A percentile compares a stretch with the other conserved stretches of the same genome.
Conservation (phyloP, 2,888 invertebrate genomes). For the Caradrina kadenii region DNA sequence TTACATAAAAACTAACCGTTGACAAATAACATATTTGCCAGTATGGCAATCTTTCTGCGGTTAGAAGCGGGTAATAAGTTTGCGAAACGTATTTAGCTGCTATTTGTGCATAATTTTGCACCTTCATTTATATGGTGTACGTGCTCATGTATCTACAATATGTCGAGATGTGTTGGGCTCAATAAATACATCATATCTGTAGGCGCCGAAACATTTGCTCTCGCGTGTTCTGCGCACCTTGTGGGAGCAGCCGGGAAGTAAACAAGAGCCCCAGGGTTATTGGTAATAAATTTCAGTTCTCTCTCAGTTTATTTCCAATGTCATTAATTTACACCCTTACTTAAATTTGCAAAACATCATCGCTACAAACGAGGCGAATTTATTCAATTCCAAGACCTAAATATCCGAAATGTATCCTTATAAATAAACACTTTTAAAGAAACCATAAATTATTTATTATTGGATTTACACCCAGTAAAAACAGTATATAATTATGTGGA, state of each 20-base stretch:
- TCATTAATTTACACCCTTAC: conserved; percentile 75
- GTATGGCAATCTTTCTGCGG: neutral
- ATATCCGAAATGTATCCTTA: conserved; percentile 6
- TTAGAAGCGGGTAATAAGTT: neutral
- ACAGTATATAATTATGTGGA: conserved; percentile 62
- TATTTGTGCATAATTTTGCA: conserved; percentile 2
- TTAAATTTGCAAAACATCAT: conserved; percentile 52
- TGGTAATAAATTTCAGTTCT: conserved; percentile 83
- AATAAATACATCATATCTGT: conserved; percentile 82
- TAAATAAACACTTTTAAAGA: conserved; percentile 31
- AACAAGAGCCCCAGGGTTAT: conserved; percentile 82
- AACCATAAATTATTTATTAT: conserved; percentile 61
- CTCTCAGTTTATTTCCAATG: conserved; percentile 74
- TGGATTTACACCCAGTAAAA: conserved; percentile 64
- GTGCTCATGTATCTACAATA: conserved; percentile 28
- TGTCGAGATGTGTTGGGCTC: conserved; percentile 46
- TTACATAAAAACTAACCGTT: neutral
- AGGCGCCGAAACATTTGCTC: conserved; percentile 78
- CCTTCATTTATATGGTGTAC: conserved; percentile 15
- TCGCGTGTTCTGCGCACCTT: conserved; percentile 80
- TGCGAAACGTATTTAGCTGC: neutral
- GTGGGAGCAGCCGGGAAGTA: conserved; percentile 73
- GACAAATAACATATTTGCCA: neutral
- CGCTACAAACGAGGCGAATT: conserved; percentile 37
- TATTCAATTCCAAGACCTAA: conserved; percentile 28